Percentiles rank a stretch among this genome's conserved stretches.
phyloP scores from a whole-genome alignment of 2,113 vertebrate species.

The Dolichotis patagonum region DNA sequence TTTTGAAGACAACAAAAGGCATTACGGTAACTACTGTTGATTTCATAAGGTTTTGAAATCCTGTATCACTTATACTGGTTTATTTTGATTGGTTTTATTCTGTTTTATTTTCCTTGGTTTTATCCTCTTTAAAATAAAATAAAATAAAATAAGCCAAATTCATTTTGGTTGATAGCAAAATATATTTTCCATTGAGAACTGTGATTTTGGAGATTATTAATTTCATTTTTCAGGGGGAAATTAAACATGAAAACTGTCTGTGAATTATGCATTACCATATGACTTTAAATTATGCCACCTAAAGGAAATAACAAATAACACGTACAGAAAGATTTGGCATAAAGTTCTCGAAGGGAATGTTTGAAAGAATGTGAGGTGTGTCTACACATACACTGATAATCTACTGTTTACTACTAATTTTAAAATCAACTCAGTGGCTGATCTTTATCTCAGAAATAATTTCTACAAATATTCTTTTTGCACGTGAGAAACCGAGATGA shows the following conservation, averaged over 20 bases:
- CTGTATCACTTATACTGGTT: too few species aligned
- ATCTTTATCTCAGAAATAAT: conserved; percentile 18
- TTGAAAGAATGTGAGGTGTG: neutral
- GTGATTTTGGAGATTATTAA: neutral
- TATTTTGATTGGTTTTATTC: too few species aligned
- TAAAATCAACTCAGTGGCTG: neutral
- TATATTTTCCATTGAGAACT: neutral
- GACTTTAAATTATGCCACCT: conserved; percentile 25
- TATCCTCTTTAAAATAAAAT: too few species aligned
- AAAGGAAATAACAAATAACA: neutral
- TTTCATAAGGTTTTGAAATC: too few species aligned
- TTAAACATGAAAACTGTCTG: neutral
- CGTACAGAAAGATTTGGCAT: neutral
- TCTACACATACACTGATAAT: neutral
- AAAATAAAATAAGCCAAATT: neutral
- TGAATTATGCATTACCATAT: neutral
- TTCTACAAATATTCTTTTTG: conserved; percentile 17
- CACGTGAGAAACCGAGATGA: neutral
- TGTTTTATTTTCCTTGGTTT: too few species aligned
- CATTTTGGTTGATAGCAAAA: conserved; percentile 35
- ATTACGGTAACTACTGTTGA: too few species aligned
- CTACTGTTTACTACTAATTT: neutral
- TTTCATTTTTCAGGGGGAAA: conserved; percentile 17
- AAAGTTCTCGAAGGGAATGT: neutral
- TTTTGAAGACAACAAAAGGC: too few species aligned